Percentiles rank a stretch among this genome's conserved stretches.
Conservation (phyloP, 2,797 vertebrate genomes). For the Pseudochirops cupreus region DNA sequence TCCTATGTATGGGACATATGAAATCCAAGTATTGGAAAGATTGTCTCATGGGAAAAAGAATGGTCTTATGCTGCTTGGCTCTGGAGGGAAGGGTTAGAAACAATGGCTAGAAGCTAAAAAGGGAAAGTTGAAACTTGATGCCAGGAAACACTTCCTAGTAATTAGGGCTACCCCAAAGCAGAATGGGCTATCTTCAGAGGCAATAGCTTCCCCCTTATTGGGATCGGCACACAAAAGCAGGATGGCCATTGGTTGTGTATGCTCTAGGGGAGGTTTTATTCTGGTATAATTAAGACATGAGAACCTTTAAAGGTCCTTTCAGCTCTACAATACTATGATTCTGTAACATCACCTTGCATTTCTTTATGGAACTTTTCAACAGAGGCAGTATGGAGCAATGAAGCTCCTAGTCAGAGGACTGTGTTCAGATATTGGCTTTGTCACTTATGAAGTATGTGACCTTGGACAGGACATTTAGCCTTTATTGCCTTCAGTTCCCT, state of each 20-base stretch:
- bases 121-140: not conserved
- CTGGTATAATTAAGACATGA: not conserved
- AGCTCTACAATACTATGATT: not conserved
- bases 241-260: not conserved
- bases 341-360: not conserved
- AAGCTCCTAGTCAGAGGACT: not conserved
- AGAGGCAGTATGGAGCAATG: not conserved
- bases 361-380: not conserved
- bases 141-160: not conserved
- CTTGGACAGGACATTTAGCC: constrained; percentile 28
- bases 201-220: not conserved
- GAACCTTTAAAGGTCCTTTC: not conserved
- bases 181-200: not conserved
- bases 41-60: not conserved
- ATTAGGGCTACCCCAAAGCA: not conserved
- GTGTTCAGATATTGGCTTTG: not conserved
- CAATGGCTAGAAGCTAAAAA: not conserved
- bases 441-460: not conserved
- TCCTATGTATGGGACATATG: not conserved
- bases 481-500: not conserved
- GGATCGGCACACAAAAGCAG: not conserved
- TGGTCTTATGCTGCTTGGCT: not conserved
- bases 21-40: not conserved
- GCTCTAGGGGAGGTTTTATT: not conserved
- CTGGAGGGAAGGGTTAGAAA: not conserved